Base-by-base conservation (phyloP, 53 echinoderm and acorn worm genomes). In the Astropecten irregularis region DNA sequence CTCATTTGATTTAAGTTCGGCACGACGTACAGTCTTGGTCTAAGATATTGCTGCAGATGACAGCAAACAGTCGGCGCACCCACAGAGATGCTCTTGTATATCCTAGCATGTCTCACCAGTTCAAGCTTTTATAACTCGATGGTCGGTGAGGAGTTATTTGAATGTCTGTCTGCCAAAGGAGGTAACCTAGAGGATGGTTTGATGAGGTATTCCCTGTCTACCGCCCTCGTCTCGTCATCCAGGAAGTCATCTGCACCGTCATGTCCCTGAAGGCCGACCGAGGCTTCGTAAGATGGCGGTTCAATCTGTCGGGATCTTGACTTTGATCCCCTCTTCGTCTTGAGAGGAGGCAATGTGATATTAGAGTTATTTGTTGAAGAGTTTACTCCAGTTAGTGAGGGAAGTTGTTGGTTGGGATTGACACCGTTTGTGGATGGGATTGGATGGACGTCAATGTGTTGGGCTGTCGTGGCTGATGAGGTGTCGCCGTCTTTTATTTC, bases 151-250 rank as follows among this genome's bases (percentile, higher is more conserved):
- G 71, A 16, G 9, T 40, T 29, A 40, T 57, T 21, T 15, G 38
- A 8, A 9, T 13, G 14, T n/a, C 27, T 40, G 56, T 40, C 74
- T 23, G n/a, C n/a, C n/a, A 74, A 50, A 0, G 74, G 74, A 50
- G 74, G 57, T 38, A 74, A 26, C 39, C 57, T 32, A 39, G 39
- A 26, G 10, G 56, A 9, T 2, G 55, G 74, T 14, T 56, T 55
- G 56, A 74, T 56, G 28, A 74, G 74, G 27, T 27, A 23, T 38
- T 74, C 74, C 74, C 33, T 74, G 40, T 74, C 74, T 74, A 18
- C 57, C 34, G 74, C 74, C 55, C 56, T 74, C 74, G 42, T 11
- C 6, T 42, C 42, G 64, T 64, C 64, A 3, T 4, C 35, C 16
- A 64, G 64, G 64, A 36, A 64, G 10, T 64, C 64, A 1, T 34